Percentiles rank a stretch among this genome's conserved stretches.
Evolutionary conservation across 2,797 vertebrate species (phyloP).

Genomic region (Anolis apletophallus): DNA sequence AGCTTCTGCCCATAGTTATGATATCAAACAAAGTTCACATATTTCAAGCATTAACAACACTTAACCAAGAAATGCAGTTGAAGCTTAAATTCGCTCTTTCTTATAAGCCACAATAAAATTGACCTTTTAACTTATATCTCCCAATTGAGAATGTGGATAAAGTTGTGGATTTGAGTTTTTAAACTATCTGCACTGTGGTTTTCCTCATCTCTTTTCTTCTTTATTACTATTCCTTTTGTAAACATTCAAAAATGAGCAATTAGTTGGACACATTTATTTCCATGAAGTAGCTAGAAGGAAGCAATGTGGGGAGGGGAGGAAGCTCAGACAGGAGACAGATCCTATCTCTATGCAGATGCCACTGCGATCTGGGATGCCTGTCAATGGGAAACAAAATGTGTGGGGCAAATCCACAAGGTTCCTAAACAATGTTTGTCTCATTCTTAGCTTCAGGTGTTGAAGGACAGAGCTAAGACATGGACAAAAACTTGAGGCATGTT

Average conservation of each 20-base stretch:
- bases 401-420: background rate
- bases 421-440: background rate
- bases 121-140: background rate
- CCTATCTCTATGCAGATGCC: conserved; percentile 47
- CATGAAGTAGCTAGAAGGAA: conserved; percentile 35
- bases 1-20: background rate
- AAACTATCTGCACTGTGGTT: background rate
- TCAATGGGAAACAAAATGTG: background rate
- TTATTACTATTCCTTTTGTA: conserved; percentile 19
- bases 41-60: background rate
- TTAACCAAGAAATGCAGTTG: background rate
- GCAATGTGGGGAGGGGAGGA: background rate
- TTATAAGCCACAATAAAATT: background rate
- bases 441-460: background rate
- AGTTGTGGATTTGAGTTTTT: background rate
- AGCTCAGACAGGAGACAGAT: conserved; percentile 65
- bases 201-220: background rate
- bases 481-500: background rate
- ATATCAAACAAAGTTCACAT: background rate
- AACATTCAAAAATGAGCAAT: conserved; percentile 30
- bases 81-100: background rate
- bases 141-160: background rate
- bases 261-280: conserved; percentile 20
- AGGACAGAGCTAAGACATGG: background rate
- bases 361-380: conserved; percentile 16